These are phyloP conservation scores for Hippocampus guttulatus DNA, from an alignment of 2,113 vertebrate genomes.

Conservation along the genomic window DNA sequence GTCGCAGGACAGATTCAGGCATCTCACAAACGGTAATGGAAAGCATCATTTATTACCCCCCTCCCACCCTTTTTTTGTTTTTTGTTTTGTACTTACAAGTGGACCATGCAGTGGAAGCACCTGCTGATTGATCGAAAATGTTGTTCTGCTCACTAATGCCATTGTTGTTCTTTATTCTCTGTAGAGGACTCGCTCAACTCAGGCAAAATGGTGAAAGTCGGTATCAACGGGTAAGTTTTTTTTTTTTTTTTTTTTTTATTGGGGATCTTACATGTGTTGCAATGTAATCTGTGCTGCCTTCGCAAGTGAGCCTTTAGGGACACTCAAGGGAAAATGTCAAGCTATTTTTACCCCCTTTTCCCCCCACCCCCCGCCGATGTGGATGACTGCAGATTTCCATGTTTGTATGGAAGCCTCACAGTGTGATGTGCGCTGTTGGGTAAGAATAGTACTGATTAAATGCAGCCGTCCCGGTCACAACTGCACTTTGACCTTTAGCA, in stretches of 20 bases:
- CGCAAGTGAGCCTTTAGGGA: neutral
- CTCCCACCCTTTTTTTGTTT: no score
- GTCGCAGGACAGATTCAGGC: slow-evolving; percentile 55
- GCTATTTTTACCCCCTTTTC: neutral
- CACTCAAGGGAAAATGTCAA: slow-evolving; percentile 7
- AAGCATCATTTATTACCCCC: no score
- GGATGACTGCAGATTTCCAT: neutral
- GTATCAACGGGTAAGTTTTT: slow-evolving; percentile 74
- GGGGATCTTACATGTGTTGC: no score
- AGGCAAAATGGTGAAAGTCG: slow-evolving; percentile 78
- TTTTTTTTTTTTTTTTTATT: neutral
- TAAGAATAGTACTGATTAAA: slow-evolving; percentile 1
- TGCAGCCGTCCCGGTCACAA: neutral
- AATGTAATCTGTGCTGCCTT: neutral
- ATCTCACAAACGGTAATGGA: slow-evolving; percentile 71
- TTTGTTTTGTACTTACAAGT: neutral
- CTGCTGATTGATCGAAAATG: neutral
- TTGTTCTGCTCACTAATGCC: neutral
- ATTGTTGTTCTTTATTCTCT: neutral
- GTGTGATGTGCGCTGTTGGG: neutral
- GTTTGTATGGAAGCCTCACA: neutral
- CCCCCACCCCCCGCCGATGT: neutral
- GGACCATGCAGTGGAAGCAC: neutral
- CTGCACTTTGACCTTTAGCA: slow-evolving; percentile 45
- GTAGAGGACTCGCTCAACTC: slow-evolving; percentile 69